Evolutionary conservation across 2,113 vertebrate genomes (phyloP).

Genomic region (Pteropus alecto): DNA sequence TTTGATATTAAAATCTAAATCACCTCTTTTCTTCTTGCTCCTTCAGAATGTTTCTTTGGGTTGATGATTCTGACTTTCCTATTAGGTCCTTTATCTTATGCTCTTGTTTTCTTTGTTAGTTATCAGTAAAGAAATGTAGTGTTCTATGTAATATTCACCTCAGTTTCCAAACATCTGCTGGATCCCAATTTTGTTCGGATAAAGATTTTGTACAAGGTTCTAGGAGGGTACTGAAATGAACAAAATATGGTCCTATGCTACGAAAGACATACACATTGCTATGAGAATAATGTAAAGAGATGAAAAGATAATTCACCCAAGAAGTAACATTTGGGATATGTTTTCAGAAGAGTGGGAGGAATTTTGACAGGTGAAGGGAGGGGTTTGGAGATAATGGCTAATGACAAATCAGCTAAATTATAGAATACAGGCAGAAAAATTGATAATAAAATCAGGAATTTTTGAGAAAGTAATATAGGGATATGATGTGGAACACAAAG

Average conservation of each 20-base stretch:
- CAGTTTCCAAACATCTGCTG: not conserved
- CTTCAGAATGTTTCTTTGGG: not conserved
- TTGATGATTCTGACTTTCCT: not conserved
- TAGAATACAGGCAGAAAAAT: not conserved
- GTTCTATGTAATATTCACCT: not conserved
- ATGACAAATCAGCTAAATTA: not conserved
- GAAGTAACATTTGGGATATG: not conserved
- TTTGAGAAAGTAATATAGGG: not conserved
- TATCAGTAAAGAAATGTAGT: not conserved
- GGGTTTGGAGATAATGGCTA: not conserved
- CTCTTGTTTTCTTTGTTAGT: not conserved
- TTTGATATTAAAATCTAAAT: not conserved
- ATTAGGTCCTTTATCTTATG: not conserved
- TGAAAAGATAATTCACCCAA: not conserved
- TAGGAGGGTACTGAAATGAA: not conserved
- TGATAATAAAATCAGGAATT: not conserved
- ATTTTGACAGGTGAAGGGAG: not conserved
- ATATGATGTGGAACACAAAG: not conserved
- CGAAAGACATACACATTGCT: not conserved
- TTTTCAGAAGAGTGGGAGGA: not conserved
- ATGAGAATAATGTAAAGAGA: not conserved
- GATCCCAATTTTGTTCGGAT: not conserved
- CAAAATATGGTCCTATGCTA: not conserved
- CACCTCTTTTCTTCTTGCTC: not conserved
- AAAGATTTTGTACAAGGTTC: not conserved